Evolutionary conservation across 1,140 invertebrate genomes (phyloP).

Genomic region (Planococcus citri): DNA sequence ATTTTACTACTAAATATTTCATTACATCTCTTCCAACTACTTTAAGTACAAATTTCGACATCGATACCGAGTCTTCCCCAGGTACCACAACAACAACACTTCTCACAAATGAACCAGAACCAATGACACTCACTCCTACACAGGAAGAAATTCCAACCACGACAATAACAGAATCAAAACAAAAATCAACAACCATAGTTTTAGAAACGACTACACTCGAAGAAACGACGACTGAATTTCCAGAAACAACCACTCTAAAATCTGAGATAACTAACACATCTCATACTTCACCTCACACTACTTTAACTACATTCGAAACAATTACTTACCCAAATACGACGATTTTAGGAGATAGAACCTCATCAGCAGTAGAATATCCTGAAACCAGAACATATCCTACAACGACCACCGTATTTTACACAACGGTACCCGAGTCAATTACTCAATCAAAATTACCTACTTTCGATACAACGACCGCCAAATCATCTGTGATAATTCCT

Average conservation of each 20-base stretch:
- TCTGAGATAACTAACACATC: not conserved
- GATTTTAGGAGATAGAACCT: not conserved
- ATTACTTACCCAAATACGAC: not conserved
- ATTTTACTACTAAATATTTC: not conserved
- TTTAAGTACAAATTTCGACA: not conserved
- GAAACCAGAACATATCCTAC: not conserved
- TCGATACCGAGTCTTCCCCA: not conserved
- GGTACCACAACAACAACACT: not conserved
- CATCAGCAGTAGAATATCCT: not conserved
- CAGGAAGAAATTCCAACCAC: not conserved
- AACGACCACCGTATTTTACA: not conserved
- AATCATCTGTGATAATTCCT: not conserved
- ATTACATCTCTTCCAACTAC: not conserved
- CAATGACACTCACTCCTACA: not conserved
- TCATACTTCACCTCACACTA: not conserved
- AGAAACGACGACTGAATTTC: not conserved
- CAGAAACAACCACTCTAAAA: not conserved
- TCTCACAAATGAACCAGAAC: not conserved
- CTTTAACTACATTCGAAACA: not conserved
- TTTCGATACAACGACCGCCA: not conserved
- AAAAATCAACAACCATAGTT: not conserved
- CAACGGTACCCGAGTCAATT: not conserved
- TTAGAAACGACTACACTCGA: not conserved
- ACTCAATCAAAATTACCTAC: constrained; percentile 1
- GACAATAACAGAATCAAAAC: not conserved